Base-by-base conservation (phyloP, 2,113 vertebrate genomes). In the Deroptyus accipitrinus region DNA sequence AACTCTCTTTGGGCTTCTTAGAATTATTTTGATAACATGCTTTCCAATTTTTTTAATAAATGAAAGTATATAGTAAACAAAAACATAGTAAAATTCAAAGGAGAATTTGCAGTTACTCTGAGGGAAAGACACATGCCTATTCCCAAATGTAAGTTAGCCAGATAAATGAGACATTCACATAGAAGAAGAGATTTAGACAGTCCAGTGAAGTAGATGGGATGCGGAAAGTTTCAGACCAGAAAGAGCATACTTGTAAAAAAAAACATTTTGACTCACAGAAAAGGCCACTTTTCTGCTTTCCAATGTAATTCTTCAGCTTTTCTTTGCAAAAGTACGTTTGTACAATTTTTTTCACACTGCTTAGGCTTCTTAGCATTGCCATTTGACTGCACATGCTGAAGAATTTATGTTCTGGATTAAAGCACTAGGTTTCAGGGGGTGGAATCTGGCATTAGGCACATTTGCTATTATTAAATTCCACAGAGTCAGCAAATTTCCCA, bases 391-490 rank as follows among this genome's bases (percentile, higher is more conserved):
- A 87, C 37, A n/a, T 30, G 28, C 35, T 79, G 74, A 64, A 67
- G 14, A 79, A 79, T 79, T 87, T 68, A 14, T 39, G 8, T 31
- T 89, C 44, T 79, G 35, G 28, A 41, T 77, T 52, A 44, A n/a
- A 92, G 39, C 24, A 87, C 30, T 72, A 14, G 13, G n/a, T 89
- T 92, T 95, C 57, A 64, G 81, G 51, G 24, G 15, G 44, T 55
- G 9, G 11, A 82, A 17, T 48, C 46, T 83, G 46, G 51, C 11
- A 92, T 30, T 13, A 86, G 30, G 24, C 17, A 82, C 68, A 92
- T 78, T 68, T 82, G 54, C 27, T 81, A 12, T 39, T 55, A 66
- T 52, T 69, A 75, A 90, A 87, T 92, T 94, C 37, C 14, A 67
- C 1, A 3, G 16, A 84, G 30, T 88, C 61, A 27, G 12, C 28